Percentiles rank a stretch among this genome's conserved stretches.
Conservation (phyloP, 2,113 vertebrate species). For the Pseudorectes ferrugineus region DNA sequence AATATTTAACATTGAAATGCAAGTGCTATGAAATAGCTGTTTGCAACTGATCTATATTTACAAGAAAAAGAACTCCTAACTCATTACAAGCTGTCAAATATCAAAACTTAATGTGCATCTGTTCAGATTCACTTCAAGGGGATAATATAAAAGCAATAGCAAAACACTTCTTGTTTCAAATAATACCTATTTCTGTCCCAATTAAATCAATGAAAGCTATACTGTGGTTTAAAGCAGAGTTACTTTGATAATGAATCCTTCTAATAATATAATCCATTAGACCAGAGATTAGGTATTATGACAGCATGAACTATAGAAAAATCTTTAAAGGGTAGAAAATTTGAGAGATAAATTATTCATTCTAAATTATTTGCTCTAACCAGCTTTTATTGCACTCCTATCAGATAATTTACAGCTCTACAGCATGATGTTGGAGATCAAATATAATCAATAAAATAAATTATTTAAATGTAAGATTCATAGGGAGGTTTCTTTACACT, state of each 20-base stretch:
- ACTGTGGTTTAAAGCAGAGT: background rate
- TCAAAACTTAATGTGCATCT: background rate
- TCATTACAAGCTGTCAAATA: background rate
- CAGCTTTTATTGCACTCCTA: background rate
- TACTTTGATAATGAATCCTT: background rate
- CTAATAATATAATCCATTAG: background rate
- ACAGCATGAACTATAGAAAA: background rate
- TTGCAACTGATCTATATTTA: background rate
- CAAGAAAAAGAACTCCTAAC: background rate
- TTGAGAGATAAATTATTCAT: conserved; percentile 11
- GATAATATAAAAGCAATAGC: background rate
- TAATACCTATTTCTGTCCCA: background rate
- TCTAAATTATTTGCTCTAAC: background rate
- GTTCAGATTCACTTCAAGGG: background rate
- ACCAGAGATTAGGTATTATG: background rate
- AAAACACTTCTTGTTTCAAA: background rate
- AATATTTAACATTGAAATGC: background rate
- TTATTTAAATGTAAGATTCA: background rate
- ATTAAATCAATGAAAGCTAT: background rate
- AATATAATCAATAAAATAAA: background rate
- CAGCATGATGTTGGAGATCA: background rate
- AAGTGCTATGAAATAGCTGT: background rate
- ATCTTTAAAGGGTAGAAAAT: background rate
- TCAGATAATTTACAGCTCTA: background rate
- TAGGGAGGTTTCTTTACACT: background rate